These are phyloP conservation scores for Nyctibius bracteatus DNA, from an alignment of 2,113 vertebrate genomes.

Conservation along the genomic window DNA sequence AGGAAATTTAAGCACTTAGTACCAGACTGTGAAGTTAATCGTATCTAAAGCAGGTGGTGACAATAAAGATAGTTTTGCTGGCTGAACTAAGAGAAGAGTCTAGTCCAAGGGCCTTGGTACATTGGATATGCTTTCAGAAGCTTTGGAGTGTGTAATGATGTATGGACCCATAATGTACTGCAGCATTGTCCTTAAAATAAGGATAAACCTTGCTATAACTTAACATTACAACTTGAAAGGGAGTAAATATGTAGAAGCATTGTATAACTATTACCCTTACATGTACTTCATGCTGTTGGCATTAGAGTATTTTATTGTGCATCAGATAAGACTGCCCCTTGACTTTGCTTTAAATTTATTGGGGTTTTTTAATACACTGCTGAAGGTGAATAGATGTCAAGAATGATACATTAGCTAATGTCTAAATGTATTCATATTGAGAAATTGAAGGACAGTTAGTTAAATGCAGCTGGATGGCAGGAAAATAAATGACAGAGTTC, in stretches of 20 bases:
- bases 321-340: not conserved
- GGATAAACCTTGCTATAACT: not conserved
- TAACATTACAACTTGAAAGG: not conserved
- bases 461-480: slow-evolving; percentile 32
- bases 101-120: not conserved
- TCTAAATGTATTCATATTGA: slow-evolving; percentile 20
- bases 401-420: slow-evolving; percentile 56
- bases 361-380: not conserved
- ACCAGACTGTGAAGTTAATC: not conserved
- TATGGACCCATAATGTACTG: not conserved
- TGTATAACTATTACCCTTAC: not conserved
- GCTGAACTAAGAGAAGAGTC: not conserved
- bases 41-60: not conserved
- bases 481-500: slow-evolving; percentile 59
- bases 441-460: slow-evolving; percentile 50
- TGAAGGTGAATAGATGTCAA: slow-evolving; percentile 57
- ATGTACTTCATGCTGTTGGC: not conserved
- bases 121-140: not conserved
- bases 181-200: not conserved
- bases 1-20: not conserved
- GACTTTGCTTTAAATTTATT: not conserved
- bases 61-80: not conserved
- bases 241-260: not conserved
- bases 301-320: not conserved
- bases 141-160: not conserved